Percentiles rank a stretch among this genome's conserved stretches.
phyloP scores from a whole-genome alignment of 2,113 vertebrate species.

The Neodon shergylaensis region DNA sequence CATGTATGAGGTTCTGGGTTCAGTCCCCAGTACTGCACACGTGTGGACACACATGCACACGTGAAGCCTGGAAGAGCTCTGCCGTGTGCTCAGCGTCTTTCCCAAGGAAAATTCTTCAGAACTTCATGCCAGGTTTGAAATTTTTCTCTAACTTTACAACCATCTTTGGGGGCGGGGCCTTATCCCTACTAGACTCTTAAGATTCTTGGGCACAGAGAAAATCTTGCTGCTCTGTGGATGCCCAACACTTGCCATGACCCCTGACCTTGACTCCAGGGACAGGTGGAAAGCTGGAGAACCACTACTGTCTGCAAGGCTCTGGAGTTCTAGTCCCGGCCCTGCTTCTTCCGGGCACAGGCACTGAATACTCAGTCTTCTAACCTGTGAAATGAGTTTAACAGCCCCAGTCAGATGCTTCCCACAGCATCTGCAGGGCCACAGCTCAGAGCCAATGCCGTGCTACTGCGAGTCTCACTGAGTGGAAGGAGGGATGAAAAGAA shows the following conservation, averaged over 20 bases:
- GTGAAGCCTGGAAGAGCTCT: not conserved
- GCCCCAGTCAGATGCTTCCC: not conserved
- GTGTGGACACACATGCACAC: not conserved
- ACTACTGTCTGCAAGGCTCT: not conserved
- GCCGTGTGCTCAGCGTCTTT: not conserved
- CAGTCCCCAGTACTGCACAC: not conserved
- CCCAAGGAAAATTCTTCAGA: not conserved
- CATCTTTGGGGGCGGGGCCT: not conserved
- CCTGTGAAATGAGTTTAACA: not conserved
- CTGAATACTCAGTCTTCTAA: not conserved
- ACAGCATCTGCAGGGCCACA: accelerated
- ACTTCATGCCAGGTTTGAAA: not conserved
- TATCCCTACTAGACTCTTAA: not conserved
- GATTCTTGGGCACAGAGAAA: not conserved
- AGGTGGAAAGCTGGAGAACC: not conserved
- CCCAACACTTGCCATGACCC: accelerated
- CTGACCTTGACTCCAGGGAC: accelerated
- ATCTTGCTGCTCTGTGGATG: not conserved
- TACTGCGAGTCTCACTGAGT: accelerated
- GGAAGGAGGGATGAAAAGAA: too few relatives aligned
- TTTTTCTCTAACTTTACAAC: not conserved
- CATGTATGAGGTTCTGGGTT: not conserved
- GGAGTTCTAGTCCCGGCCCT: not conserved
- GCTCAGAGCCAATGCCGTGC: too few relatives aligned
- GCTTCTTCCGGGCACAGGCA: not conserved